These are phyloP conservation scores for Heterocephalus glaber DNA, from an alignment of 2,113 vertebrate species.

Conservation along the genomic window DNA sequence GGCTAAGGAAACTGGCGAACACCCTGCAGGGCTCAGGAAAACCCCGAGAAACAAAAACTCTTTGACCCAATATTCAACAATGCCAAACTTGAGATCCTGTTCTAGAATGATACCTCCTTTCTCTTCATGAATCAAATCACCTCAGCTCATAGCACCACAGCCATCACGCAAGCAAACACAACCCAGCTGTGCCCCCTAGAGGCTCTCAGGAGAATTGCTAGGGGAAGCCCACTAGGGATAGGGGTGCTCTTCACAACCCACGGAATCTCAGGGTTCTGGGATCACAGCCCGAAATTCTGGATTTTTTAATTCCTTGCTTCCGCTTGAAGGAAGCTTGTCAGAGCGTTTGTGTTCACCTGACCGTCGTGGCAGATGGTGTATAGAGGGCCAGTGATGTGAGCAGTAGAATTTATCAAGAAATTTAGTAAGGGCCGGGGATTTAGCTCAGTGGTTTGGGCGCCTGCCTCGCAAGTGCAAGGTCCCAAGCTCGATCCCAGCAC, in stretches of 20 bases:
- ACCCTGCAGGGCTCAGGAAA: neutral
- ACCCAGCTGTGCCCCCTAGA: neutral
- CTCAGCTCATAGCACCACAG: neutral
- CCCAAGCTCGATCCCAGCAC: too few species aligned
- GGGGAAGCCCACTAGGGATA: neutral
- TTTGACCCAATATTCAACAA: neutral
- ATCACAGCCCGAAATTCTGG: neutral
- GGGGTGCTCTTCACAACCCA: neutral
- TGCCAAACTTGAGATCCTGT: neutral
- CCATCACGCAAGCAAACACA: neutral
- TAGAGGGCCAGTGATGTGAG: too few species aligned
- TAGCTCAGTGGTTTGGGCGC: too few species aligned
- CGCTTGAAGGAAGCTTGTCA: neutral
- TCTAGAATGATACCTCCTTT: neutral
- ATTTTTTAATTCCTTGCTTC: neutral
- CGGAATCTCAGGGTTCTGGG: neutral
- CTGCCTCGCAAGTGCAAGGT: too few species aligned
- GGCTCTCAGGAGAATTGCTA: neutral
- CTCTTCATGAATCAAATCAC: neutral
- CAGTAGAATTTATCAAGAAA: neutral
- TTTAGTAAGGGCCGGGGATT: too few species aligned
- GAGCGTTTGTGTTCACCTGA: neutral
- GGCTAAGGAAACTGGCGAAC: neutral
- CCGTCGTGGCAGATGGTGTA: neutral
- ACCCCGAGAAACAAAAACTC: neutral